Percentiles rank a stretch among this genome's conserved stretches.
phyloP scores from a whole-genome alignment of 37 sponge, comb jelly and placozoan genomes.

The Hexactinellida sp. region DNA sequence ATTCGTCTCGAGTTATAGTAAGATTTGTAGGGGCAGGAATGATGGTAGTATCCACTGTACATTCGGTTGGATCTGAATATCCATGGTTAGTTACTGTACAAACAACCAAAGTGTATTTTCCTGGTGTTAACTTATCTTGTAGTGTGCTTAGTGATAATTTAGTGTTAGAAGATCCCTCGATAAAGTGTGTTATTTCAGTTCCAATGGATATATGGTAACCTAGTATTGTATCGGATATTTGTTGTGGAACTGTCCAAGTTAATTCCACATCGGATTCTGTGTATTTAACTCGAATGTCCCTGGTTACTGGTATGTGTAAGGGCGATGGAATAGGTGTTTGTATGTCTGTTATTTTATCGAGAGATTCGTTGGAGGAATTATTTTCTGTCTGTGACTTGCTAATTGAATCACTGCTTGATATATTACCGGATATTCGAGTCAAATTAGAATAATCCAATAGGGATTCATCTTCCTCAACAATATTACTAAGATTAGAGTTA shows the following conservation, averaged over 20 bases:
- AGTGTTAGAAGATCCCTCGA: neutral
- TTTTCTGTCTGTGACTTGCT: neutral
- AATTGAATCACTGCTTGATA: neutral
- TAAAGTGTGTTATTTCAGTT: neutral
- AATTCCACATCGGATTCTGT: neutral
- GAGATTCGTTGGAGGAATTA: neutral
- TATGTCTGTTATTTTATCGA: neutral
- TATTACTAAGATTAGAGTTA: neutral
- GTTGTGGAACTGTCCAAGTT: neutral
- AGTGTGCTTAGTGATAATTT: neutral
- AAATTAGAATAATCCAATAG: neutral
- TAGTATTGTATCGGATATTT: neutral
- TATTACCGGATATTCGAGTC: neutral
- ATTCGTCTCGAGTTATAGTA: neutral
- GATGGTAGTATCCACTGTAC: neutral
- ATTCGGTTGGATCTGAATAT: neutral
- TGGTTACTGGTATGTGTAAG: neutral
- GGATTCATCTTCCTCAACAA: conserved; percentile 4
- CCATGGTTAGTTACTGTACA: neutral
- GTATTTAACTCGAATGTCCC: neutral
- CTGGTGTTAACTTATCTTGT: neutral
- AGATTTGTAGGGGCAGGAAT: neutral
- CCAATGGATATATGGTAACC: neutral
- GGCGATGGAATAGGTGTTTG: neutral
- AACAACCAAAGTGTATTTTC: neutral